phyloP scores from a whole-genome alignment of 2,888 invertebrate genomes.

The Tetragonula carbonaria region DNA sequence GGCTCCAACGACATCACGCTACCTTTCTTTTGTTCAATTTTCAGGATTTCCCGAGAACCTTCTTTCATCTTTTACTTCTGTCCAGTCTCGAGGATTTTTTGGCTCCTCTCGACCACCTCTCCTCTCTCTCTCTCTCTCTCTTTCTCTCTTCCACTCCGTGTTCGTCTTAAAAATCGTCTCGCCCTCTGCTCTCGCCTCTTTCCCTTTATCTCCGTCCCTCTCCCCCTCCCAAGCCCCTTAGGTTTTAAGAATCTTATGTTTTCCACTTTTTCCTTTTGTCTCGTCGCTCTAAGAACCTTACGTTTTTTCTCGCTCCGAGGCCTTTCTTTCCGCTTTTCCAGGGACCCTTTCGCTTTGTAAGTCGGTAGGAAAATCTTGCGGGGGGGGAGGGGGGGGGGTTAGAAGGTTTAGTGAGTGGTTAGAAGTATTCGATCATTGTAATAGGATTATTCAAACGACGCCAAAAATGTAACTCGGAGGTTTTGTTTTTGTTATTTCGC shows the following conservation, averaged over 20 bases:
- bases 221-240: not conserved
- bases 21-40: conserved; percentile 39
- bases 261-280: conserved; percentile 1
- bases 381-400: no score
- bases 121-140: not conserved
- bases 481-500: no score
- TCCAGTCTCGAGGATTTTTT: conserved; percentile 46
- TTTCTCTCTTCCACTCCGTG: not conserved
- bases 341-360: not conserved
- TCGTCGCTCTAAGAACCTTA: conserved; percentile 4
- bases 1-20: conserved; percentile 16
- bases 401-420: not conserved
- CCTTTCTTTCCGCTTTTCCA: not conserved
- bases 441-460: not conserved
- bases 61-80: conserved; percentile 40
- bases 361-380: not conserved
- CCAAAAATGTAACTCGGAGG: no score
- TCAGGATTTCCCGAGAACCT: conserved; percentile 32
- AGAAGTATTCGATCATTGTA: not conserved
- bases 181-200: not conserved
- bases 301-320: not conserved
- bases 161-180: conserved; percentile 32
- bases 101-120: not conserved
- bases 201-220: no score
- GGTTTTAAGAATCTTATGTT: conserved; percentile 18